Conservation (phyloP, 2,113 vertebrate species). For the Pseudopipra pipra region DNA sequence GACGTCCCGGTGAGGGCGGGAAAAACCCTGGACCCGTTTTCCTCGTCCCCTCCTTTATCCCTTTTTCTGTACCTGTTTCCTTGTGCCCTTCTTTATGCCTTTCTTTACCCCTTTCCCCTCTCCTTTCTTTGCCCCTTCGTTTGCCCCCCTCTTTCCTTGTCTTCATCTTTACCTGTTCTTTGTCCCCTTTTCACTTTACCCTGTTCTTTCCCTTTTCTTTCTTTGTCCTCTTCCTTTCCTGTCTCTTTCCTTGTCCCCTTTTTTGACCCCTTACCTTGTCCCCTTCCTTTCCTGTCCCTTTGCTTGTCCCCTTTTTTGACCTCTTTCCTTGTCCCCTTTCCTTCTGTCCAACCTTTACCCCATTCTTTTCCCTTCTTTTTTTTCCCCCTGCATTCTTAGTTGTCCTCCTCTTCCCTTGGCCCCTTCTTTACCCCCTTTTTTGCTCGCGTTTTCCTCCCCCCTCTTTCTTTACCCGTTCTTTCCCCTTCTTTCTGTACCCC, state of each 20-base stretch:
- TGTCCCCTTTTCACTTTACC: neutral
- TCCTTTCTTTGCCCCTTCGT: neutral
- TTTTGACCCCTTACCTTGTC: too few relatives aligned
- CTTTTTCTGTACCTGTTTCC: accelerated
- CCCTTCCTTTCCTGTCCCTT: too few relatives aligned
- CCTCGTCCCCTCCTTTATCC: too few relatives aligned
- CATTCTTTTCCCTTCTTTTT: too few relatives aligned
- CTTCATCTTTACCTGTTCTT: neutral
- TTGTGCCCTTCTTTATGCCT: neutral
- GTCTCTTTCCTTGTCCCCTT: neutral
- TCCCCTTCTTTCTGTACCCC: too few relatives aligned
- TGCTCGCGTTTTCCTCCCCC: neutral
- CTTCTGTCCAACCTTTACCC: neutral
- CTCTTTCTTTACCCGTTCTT: neutral
- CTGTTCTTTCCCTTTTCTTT: neutral
- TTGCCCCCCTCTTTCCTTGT: neutral
- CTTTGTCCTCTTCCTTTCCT: neutral
- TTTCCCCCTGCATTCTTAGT: too few relatives aligned
- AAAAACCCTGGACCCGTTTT: accelerated
- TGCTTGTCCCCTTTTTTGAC: neutral
- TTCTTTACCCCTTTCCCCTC: accelerated
- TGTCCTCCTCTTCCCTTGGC: neutral
- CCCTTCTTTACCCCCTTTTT: neutral
- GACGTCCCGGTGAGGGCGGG: too few relatives aligned
- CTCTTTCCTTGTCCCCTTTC: neutral